These are phyloP conservation scores for Agelastica alni DNA, from an alignment of 2,888 invertebrate genomes.

Conservation along the genomic window DNA sequence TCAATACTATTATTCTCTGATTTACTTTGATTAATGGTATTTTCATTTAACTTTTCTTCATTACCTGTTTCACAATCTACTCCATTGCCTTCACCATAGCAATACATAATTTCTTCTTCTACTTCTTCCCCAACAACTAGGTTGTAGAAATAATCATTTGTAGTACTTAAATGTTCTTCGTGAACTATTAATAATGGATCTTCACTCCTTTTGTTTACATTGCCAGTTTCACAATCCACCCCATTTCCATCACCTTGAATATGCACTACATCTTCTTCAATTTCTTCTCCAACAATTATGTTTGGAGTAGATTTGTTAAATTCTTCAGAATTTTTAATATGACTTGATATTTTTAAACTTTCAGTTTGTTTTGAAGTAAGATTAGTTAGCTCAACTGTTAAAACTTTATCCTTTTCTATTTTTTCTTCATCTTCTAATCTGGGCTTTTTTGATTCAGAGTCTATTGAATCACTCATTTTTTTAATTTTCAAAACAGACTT, in stretches of 20 bases:
- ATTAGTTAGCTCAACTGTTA: conserved; percentile 35
- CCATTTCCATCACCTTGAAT: not conserved
- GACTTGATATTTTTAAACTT: not conserved
- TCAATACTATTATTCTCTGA: conserved; percentile 32
- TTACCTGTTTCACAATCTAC: conserved; percentile 76
- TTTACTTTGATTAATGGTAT: conserved; percentile 10
- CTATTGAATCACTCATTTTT: conserved; percentile 18
- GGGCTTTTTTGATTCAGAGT: conserved; percentile 22
- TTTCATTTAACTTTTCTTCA: conserved; percentile 46
- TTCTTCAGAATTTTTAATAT: conserved; percentile 28
- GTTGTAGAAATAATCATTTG: conserved; percentile 48
- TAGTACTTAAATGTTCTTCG: conserved; percentile 73
- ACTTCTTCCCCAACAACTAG: conserved; percentile 68
- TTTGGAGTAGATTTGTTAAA: not conserved
- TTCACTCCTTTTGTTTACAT: too few species aligned
- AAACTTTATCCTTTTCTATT: conserved; percentile 31
- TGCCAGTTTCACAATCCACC: too few species aligned
- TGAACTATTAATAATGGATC: conserved; percentile 73
- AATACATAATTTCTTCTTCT: conserved; percentile 71
- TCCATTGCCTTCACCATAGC: conserved; percentile 75
- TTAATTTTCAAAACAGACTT: too few species aligned
- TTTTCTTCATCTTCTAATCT: conserved; percentile 34
- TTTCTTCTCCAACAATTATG: conserved; percentile 59
- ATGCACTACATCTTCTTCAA: conserved; percentile 56
- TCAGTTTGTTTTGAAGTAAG: conserved; percentile 52